A percentile compares a stretch with the other conserved stretches of the same genome.
These are phyloP conservation scores for Microtus richardsoni DNA, from an alignment of 2,113 vertebrate genomes.

Conservation along the genomic window DNA sequence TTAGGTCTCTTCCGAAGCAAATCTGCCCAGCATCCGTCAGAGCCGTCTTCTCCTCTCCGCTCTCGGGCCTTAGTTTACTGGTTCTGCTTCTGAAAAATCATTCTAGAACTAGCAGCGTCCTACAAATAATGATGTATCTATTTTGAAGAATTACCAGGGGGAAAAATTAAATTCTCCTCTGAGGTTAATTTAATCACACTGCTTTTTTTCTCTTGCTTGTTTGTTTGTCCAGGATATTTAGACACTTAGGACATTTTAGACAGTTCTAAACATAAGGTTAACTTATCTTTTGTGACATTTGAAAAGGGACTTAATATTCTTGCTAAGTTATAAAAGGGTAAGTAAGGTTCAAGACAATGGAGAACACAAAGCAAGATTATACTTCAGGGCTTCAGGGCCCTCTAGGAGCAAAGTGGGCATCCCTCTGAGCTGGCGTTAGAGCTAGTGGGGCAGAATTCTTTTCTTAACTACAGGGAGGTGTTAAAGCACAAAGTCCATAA, in stretches of 20 bases:
- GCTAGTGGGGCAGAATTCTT: neutral
- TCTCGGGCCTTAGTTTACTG: neutral
- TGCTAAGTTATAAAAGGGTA: neutral
- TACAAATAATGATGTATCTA: conserved; percentile 45
- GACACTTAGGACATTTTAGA: conserved; percentile 23
- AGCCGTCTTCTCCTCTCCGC: neutral
- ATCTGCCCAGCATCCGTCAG: neutral
- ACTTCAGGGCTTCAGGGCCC: neutral
- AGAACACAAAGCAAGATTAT: neutral
- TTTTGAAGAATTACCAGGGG: conserved; percentile 49
- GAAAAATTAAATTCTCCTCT: conserved; percentile 64
- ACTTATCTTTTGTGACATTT: neutral
- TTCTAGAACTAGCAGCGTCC: conserved; percentile 53
- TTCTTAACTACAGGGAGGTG: conserved; percentile 11
- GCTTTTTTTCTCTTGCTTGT: conserved; percentile 4
- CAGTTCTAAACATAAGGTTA: conserved; percentile 8
- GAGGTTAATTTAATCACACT: conserved; percentile 66
- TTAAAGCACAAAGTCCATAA: neutral
- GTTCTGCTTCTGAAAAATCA: neutral
- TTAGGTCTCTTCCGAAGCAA: neutral
- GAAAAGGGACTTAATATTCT: neutral
- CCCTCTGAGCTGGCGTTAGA: neutral
- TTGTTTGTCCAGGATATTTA: conserved; percentile 50
- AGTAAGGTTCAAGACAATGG: neutral
- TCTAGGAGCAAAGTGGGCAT: neutral